Evolutionary conservation across 2,888 invertebrate genomes (phyloP), one percentile per base, ranked within the genome.

Genomic region (Drosophila mimica): DNA sequence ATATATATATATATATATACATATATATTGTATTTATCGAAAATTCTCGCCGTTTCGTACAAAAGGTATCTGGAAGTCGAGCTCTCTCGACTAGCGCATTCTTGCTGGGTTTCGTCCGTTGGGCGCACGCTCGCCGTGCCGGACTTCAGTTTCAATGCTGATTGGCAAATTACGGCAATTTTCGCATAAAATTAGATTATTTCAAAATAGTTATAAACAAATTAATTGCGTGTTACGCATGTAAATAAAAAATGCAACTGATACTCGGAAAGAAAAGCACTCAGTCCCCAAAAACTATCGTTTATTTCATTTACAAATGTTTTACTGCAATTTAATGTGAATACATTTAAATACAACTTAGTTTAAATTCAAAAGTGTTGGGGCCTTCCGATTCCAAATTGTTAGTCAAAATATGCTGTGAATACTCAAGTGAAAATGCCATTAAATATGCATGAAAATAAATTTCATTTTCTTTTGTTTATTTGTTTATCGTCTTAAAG

Each of bases 141-240:
- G 53, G 53, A 67, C 85, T 88, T 65, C 73, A 79, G 76, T 88
- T 85, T 89, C 85, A 89, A 89, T 86, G 88, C 82, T 90, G 90
- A 88, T 88, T 88, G 87, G 87, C 87, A 88, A 88, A 88, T 88
- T 88, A 88, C 90, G 49, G 82, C 90, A 90, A 88, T 88, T 90
- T 89, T 72, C 67, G 70, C 74, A 75, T 73, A 72, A 89, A 87
- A 88, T 88, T 88, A 82, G 90, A 88, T 88, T 90, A 88, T 88
- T 88, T 88, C 67, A 49, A 78, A 88, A 80, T 90, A 88, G 89
- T 83, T 87, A 87, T 79, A 76, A 87, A 76, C 88, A 88, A 88
- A 88, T 87, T 88, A 90, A 87, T 89, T 88, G 79, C 70, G 59
- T 43, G 89, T 82, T 77, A 79, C 76, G 77, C 64, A 70, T 46